A percentile compares a stretch with the other conserved stretches of the same genome.
Evolutionary conservation across 2,113 vertebrate species (phyloP).

Genomic region (Poecile atricapillus): DNA sequence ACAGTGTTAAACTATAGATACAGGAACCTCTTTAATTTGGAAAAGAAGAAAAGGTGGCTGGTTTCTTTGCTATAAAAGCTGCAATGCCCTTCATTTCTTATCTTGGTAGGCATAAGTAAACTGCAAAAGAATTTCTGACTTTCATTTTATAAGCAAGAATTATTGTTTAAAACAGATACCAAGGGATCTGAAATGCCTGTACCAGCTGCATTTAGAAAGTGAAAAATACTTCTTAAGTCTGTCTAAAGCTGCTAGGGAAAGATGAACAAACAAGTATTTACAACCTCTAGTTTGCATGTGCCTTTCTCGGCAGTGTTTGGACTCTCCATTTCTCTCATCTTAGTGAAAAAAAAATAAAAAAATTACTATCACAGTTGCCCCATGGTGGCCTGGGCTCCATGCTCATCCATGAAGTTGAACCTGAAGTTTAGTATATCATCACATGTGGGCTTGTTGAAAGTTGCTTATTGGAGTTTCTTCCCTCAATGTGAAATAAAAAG

Average conservation of each 20-base stretch:
- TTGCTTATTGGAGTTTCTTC: background rate
- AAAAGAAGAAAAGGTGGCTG: background rate
- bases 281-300: background rate
- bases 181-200: background rate
- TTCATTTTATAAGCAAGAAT: background rate
- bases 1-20: background rate
- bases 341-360: background rate
- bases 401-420: background rate
- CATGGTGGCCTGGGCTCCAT: background rate
- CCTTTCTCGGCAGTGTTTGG: rapidly evolving
- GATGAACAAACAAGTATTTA: background rate
- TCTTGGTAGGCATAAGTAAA: background rate
- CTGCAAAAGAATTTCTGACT: background rate
- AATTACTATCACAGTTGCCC: background rate
- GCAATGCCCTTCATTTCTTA: background rate
- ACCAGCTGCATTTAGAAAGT: background rate
- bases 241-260: background rate
- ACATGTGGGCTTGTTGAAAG: background rate
- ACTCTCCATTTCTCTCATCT: background rate
- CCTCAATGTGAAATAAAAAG: background rate
- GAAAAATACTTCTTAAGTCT: background rate
- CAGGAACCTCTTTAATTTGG: background rate
- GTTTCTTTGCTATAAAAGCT: background rate
- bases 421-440: background rate
- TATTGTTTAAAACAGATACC: background rate